Percentiles rank a stretch among this genome's conserved stretches.
Evolutionary conservation across 2,797 vertebrate species (phyloP).

Genomic region (Notoglanidium macrostoma): DNA sequence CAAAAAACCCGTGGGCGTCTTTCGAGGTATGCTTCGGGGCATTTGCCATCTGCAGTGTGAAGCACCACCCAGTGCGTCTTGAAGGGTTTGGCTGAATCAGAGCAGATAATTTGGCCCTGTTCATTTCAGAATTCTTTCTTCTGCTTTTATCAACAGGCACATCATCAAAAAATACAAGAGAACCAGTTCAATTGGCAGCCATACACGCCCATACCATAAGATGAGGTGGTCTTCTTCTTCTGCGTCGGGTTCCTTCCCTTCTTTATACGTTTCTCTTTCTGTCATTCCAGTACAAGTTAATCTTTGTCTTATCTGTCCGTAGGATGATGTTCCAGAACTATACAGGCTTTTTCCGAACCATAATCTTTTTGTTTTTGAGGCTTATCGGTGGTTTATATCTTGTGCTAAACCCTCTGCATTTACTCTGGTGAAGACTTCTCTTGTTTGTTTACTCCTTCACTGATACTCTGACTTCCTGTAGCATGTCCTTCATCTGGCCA

Average conservation of each 20-base stretch:
- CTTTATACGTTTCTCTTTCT: not conserved
- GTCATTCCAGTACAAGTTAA: not conserved
- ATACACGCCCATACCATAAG: not conserved
- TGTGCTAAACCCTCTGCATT: not conserved
- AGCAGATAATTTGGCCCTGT: not conserved
- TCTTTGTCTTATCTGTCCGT: not conserved
- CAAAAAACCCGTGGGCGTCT: not conserved
- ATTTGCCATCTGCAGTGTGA: not conserved
- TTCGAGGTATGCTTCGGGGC: not conserved
- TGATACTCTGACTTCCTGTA: not conserved
- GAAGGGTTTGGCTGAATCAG: not conserved
- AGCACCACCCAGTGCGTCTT: not conserved
- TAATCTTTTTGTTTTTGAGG: not conserved
- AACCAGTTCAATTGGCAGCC: not conserved
- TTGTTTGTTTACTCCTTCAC: not conserved
- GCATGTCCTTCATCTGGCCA: not conserved
- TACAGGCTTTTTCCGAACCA: not conserved
- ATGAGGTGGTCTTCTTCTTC: not conserved
- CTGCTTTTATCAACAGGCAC: not conserved
- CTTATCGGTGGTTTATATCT: not conserved
- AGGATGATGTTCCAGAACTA: not conserved
- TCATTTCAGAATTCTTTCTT: not conserved
- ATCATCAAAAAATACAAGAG: not conserved
- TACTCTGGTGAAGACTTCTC: not conserved
- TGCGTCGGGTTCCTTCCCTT: not conserved